These are phyloP conservation scores for Ceramica pisi DNA, from an alignment of 2,888 invertebrate genomes.

Conservation along the genomic window DNA sequence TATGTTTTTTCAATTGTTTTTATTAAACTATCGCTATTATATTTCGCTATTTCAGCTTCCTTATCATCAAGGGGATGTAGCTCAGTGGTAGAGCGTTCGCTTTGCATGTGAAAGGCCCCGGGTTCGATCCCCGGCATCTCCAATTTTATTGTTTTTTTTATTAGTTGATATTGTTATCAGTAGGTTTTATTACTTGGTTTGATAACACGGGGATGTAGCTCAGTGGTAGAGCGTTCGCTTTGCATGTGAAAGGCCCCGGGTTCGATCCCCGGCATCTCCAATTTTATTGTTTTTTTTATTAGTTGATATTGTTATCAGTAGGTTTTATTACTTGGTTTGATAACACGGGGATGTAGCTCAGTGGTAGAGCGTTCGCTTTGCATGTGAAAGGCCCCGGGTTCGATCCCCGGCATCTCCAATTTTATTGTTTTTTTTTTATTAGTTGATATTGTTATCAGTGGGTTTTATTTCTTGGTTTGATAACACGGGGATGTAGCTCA, in stretches of 20 bases:
- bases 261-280: constrained; percentile 98
- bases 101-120: constrained; percentile 99
- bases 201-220: constrained; percentile 92
- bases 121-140: constrained; percentile 99
- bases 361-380: constrained; percentile 99
- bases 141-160: too few species aligned
- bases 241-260: constrained; percentile 99
- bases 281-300: too few species aligned
- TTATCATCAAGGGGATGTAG: constrained; percentile 91
- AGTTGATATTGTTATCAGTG: too few species aligned
- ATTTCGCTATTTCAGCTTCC: accelerated
- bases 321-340: too few species aligned
- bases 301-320: too few species aligned
- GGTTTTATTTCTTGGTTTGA: too few species aligned
- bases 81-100: constrained; percentile 99
- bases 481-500: constrained; percentile 94
- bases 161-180: not conserved
- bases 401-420: constrained; percentile 93
- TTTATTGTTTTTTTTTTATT: too few species aligned
- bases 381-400: constrained; percentile 99
- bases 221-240: constrained; percentile 97
- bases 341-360: constrained; percentile 96
- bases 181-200: constrained; percentile 1
- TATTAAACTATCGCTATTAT: not conserved
- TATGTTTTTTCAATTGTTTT: constrained; percentile 29